A percentile compares a stretch with the other conserved stretches of the same genome.
Conservation (phyloP, 2,113 vertebrate genomes). For the Tinamus guttatus region DNA sequence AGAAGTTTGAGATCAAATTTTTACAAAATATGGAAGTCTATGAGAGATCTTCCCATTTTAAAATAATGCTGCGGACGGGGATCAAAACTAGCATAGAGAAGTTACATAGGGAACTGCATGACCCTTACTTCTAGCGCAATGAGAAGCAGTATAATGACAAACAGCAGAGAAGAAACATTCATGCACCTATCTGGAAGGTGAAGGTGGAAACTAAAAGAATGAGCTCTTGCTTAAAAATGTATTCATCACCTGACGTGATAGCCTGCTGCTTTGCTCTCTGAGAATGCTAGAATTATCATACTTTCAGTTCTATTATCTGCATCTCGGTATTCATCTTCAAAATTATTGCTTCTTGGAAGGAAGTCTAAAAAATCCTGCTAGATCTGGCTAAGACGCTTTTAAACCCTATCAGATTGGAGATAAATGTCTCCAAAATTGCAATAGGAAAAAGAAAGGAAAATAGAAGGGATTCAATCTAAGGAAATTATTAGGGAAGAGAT, state of each 20-base stretch:
- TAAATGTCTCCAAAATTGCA: background rate
- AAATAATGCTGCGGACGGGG: background rate
- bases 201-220: background rate
- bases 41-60: background rate
- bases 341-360: background rate
- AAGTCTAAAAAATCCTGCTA: background rate
- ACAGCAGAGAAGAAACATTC: background rate
- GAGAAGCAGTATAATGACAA: background rate
- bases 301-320: background rate
- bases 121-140: background rate
- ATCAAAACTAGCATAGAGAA: background rate
- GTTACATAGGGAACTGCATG: background rate
- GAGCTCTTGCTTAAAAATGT: background rate
- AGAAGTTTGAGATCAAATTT: background rate
- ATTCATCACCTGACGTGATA: rapidly evolving
- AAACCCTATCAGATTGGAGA: background rate
- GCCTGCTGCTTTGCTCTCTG: no score
- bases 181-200: background rate
- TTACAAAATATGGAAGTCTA: rapidly evolving
- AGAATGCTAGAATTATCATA: background rate
- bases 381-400: background rate
- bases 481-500: background rate
- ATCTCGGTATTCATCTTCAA: background rate
- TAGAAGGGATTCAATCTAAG: background rate
- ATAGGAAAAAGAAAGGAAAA: background rate